Evolutionary conservation across 2,888 invertebrate genomes (phyloP), one percentile per base, ranked within the genome.

Genomic region (Caenorhabditis doughertyi): DNA sequence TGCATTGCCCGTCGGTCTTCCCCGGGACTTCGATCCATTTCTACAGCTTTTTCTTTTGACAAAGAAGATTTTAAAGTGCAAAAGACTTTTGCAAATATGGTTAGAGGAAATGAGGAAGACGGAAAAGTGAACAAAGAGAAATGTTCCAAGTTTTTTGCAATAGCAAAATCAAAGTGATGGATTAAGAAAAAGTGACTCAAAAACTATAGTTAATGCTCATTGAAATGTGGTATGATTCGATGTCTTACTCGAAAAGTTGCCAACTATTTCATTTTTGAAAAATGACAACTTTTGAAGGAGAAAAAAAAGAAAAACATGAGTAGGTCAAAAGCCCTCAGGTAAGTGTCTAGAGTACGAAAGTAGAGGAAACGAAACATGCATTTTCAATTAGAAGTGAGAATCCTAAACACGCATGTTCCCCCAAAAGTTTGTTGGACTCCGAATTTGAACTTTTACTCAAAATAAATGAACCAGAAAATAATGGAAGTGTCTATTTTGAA

Each of bases 1-100:
- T 81, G 84, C 77, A 77, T 71, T 58, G 53, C 65, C 55, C 56
- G 51, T 39, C 67, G 44, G 18, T 79, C 79, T 18, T 79, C 72
- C 4, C 74, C 74, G 11, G 56, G 68, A 68, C 68, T 67, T 9
- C 60, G 67, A 27, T 77, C 68, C 68, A 77, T 68, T 39, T 32
- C 42, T 58, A 49, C 39, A n/a, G 35, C 44, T 25, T 3, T 16
- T 47, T 47, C 29, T 64, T 39, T 3, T 4, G 29, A 49, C 29
- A 64, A 64, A 21, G 49, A 49, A 64, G 16, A 27, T 39, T 42
- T 21, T 0, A 42, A 27, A 60, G 60, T 42, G 42, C 25, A 27
- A 27, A 16, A 16, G 25, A 42, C 58, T 58, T 55, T 16, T 53
- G 53, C 51, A 67, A 65, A 74, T 7, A 21, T 51, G 16, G 23